A percentile compares a stretch with the other conserved stretches of the same genome.
Evolutionary conservation across 2,888 invertebrate species (phyloP).

Genomic region (Cylloceria caligata): DNA sequence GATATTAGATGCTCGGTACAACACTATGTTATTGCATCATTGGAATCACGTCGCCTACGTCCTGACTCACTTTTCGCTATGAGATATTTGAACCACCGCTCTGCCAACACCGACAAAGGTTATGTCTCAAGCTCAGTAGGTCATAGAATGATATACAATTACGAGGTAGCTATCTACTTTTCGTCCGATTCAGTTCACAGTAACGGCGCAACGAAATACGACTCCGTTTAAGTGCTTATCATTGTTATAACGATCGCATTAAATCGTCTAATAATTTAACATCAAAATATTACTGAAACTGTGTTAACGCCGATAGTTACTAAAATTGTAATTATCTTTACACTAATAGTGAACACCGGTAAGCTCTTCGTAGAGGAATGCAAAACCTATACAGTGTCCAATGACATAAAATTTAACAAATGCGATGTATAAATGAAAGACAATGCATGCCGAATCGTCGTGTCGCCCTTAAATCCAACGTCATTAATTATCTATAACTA

Average conservation of each 20-base stretch:
- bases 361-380: no score
- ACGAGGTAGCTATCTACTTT: constrained; percentile 15
- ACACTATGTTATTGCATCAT: constrained; percentile 72
- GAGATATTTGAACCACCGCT: constrained; percentile 42
- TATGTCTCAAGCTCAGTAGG: constrained; percentile 84
- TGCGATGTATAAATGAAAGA: no score
- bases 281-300: background rate
- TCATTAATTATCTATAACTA: no score
- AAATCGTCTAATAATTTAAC: background rate
- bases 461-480: no score
- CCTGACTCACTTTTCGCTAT: constrained; percentile 68
- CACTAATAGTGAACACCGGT: background rate
- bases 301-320: background rate
- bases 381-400: no score
- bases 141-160: constrained; percentile 73
- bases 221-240: background rate
- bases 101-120: constrained; percentile 79
- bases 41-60: constrained; percentile 60
- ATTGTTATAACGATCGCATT: background rate
- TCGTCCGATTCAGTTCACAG: constrained; percentile 42
- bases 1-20: constrained; percentile 67
- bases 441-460: no score
- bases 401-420: no score
- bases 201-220: background rate
- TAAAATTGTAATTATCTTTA: background rate